Conservation (phyloP, 2,113 vertebrate species). For the Phrynosoma blainvillii region DNA sequence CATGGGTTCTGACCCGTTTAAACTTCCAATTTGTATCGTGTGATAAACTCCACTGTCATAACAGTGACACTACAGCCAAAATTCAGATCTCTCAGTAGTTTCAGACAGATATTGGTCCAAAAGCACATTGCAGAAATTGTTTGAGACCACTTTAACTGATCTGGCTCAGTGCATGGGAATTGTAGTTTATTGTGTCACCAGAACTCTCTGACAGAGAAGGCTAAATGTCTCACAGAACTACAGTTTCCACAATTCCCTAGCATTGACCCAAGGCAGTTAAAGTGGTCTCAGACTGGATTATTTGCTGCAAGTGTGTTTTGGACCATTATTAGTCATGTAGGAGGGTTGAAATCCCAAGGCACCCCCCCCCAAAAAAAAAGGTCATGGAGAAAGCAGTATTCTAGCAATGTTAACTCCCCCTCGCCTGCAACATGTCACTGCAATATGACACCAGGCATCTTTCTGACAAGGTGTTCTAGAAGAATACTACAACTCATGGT, state of each 20-base stretch:
- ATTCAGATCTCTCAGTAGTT: not conserved
- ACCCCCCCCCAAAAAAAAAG: not conserved
- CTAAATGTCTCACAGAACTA: too few species aligned
- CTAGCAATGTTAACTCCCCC: not conserved
- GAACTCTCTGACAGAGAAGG: too few species aligned
- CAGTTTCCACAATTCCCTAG: too few species aligned
- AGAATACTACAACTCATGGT: not conserved
- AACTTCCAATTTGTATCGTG: too few species aligned
- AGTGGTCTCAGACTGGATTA: too few species aligned
- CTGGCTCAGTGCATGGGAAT: too few species aligned
- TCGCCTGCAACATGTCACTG: not conserved
- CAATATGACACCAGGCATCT: not conserved
- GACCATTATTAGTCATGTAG: not conserved
- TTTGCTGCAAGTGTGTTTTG: too few species aligned
- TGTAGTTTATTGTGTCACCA: too few species aligned
- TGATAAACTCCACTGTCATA: not conserved
- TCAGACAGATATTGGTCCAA: not conserved
- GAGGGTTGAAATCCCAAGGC: not conserved
- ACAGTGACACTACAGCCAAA: not conserved
- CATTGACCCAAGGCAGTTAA: too few species aligned
- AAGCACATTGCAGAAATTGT: too few species aligned
- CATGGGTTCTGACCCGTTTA: too few species aligned
- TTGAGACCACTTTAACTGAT: too few species aligned
- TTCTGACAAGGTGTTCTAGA: not conserved
- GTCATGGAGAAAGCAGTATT: not conserved